Percentiles rank a stretch among this genome's conserved stretches.
Conservation (phyloP, 2,113 vertebrate genomes). For the Edolisoma coerulescens region DNA sequence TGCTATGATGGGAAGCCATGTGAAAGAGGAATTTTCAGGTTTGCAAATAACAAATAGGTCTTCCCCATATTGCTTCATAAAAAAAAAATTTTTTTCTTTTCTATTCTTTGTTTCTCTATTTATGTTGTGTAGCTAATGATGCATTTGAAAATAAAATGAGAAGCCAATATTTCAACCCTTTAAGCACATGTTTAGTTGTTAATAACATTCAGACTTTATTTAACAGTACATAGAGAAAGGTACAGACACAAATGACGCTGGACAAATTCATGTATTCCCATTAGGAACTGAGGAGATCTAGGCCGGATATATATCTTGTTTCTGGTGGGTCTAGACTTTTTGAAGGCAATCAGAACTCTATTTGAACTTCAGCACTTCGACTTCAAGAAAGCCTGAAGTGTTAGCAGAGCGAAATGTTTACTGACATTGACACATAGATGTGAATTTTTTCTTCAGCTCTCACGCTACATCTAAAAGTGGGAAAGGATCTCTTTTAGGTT, state of each 20-base stretch:
- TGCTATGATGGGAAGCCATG: not conserved
- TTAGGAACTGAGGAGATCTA: not conserved
- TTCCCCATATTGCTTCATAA: not conserved
- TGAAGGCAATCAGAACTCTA: not conserved
- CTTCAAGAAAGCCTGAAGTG: not conserved
- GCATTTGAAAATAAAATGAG: not conserved
- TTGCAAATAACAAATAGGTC: not conserved
- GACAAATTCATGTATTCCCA: not conserved
- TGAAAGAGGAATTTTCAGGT: not conserved
- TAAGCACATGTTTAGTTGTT: not conserved
- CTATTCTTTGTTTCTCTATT: not conserved
- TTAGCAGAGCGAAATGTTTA: not conserved
- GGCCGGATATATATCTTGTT: not conserved
- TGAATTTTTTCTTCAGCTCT: not conserved
- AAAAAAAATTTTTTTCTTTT: not conserved
- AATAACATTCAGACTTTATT: not conserved
- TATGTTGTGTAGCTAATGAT: not conserved
- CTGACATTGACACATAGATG: not conserved
- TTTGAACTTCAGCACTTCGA: not conserved
- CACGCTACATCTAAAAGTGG: not conserved
- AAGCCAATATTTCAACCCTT: not conserved
- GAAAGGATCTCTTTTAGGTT: not conserved
- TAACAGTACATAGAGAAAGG: not conserved
- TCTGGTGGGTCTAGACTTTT: not conserved
- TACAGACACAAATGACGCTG: not conserved